Base-by-base conservation (phyloP, 35 echinoderm and acorn worm species). In the Ophioderma brevispina region DNA sequence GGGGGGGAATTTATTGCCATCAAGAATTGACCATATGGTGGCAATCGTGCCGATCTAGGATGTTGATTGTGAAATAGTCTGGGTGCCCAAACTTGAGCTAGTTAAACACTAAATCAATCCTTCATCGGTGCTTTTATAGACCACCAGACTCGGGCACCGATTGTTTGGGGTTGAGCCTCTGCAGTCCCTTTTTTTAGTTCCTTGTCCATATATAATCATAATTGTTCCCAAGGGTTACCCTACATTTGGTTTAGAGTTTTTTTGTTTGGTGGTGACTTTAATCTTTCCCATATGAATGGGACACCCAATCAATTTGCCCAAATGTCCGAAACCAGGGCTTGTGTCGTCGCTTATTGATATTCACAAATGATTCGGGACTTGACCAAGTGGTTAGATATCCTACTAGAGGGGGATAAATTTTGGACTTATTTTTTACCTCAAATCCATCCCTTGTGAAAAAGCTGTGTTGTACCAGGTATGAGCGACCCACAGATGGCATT, bases 261-360 rank as follows among this genome's bases (percentile, higher is more conserved):
- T n/a, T n/a, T n/a, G n/a, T n/a, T n/a, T 17, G 70, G 33, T 1
- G 85, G 85, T 18, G 85, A 87, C 85, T 40, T 87, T 25, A 87
- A 87, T 28, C 25, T 87, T 36, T 63, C 85, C n/a, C 6, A 46
- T 25, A 87, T 87, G 6, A 39, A 87, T 87, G 85, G 85, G 36
- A 78, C 36, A 87, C 59, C 10, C 18, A 13, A 2, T 31, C 63
- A 76, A 8, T 31, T 21, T 35, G 1, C 13, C 21, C 70, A 77
- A 32, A 11, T 35, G 34, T 13, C 38, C 13, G 8, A n/a, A 55
- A 33, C 8, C 38, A 78, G 76, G 15, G 23, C 18, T n/a, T n/a
- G 17, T 36, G 11, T 1, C 35, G 36, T 8, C 41, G 17, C n/a
- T 87, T 31, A 10, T 87, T 6, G 37, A 87, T 0, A 87, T 76